Percentiles rank a stretch among this genome's conserved stretches.
Evolutionary conservation across 2,113 vertebrate species (phyloP).

Genomic region (Campylomormyrus numenius): DNA sequence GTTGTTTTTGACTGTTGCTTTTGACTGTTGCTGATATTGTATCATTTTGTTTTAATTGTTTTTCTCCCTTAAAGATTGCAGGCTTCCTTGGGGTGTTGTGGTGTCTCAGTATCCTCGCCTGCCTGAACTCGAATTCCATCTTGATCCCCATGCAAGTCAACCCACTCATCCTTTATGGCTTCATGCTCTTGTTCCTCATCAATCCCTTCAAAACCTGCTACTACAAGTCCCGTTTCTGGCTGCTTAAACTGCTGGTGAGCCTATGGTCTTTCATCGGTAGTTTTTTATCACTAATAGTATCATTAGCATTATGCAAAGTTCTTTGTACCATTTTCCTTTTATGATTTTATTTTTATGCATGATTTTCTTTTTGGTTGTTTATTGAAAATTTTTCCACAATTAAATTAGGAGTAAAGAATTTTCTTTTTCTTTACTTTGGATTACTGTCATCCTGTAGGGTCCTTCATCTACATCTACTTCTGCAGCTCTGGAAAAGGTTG

Average conservation of each 20-base stretch:
- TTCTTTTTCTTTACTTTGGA: background rate
- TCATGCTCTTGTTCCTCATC: constrained; percentile 95
- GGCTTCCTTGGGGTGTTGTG: constrained; percentile 91
- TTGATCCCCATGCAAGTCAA: constrained; percentile 82
- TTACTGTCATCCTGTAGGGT: background rate
- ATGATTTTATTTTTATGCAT: background rate
- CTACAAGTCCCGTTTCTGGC: constrained; percentile 98
- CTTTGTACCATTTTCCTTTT: background rate
- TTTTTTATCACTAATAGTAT: background rate
- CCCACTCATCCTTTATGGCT: constrained; percentile 89
- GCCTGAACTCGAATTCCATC: constrained; percentile 74
- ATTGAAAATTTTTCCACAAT: background rate
- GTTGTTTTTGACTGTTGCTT: background rate
- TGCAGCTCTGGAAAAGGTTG: background rate
- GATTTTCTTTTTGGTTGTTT: background rate
- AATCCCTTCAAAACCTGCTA: constrained; percentile 97
- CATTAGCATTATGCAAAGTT: background rate
- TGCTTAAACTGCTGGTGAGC: constrained; percentile 91
- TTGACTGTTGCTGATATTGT: background rate
- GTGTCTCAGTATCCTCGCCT: constrained; percentile 91
- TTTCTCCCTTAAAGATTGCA: constrained; percentile 50
- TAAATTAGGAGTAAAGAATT: background rate
- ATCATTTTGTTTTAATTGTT: background rate
- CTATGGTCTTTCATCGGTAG: background rate
- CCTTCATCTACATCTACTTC: background rate